A percentile compares a stretch with the other conserved stretches of the same genome.
phyloP scores from a whole-genome alignment of 2,888 invertebrate genomes.

The Xestia ashworthii region DNA sequence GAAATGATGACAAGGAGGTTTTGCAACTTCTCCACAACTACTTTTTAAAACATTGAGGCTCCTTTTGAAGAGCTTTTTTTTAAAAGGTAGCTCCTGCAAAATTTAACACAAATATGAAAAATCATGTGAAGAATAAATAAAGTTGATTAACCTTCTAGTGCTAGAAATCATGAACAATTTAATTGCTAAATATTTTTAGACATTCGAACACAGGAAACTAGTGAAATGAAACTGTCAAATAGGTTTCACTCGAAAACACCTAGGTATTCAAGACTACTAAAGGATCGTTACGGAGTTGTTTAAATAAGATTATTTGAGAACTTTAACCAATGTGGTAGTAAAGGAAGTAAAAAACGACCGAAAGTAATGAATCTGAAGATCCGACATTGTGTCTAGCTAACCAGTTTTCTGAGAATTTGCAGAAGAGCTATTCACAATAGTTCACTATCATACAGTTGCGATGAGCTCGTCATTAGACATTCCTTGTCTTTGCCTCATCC shows the following conservation, averaged over 20 bases:
- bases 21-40: neutral
- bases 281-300: constrained; percentile 12
- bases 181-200: constrained; percentile 6
- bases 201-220: constrained; percentile 6
- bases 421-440: neutral
- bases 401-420: too few relatives aligned
- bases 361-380: neutral
- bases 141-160: neutral
- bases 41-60: neutral
- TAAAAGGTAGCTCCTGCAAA: neutral
- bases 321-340: neutral
- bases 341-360: neutral
- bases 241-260: constrained; percentile 5
- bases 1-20: neutral
- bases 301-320: neutral
- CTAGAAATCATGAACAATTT: constrained; percentile 9
- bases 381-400: neutral
- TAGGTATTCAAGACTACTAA: neutral
- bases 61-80: neutral
- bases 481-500: constrained; percentile 1
- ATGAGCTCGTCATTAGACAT: constrained; percentile 6
- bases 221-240: constrained; percentile 25
- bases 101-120: neutral
- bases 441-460: neutral
- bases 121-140: neutral